Conservation (phyloP, 1,140 invertebrate genomes). For the Octopus bimaculoides region DNA sequence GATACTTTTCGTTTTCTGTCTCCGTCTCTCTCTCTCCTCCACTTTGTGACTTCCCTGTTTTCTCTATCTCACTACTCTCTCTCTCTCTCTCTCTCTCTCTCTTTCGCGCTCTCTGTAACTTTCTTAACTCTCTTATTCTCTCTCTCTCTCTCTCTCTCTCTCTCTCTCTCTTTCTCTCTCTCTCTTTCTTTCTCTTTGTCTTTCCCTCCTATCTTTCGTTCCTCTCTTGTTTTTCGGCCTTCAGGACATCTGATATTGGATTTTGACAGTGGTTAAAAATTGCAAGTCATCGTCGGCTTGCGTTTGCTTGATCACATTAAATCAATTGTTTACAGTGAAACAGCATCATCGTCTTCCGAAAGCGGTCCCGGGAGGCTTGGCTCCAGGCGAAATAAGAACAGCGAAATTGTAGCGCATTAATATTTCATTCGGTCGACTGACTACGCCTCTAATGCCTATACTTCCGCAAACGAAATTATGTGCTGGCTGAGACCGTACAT, state of each 20-base stretch:
- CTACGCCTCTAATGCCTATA: conserved; percentile 8
- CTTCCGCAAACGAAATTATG: conserved; percentile 11
- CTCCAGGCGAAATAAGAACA: neutral
- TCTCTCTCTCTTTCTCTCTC: neutral
- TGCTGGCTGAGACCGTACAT: neutral
- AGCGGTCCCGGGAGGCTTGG: neutral
- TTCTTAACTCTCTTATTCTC: neutral
- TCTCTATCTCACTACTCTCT: neutral
- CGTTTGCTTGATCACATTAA: conserved; percentile 10
- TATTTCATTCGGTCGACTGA: conserved; percentile 8
- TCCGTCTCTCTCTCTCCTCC: too few relatives aligned
- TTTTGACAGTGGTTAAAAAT: neutral
- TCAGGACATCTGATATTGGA: conserved; percentile 10
- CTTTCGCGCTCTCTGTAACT: neutral
- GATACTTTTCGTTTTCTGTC: too few relatives aligned
- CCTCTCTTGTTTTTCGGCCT: neutral
- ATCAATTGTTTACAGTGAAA: neutral
- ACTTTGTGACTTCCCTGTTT: too few relatives aligned
- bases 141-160: neutral
- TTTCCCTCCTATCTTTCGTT: neutral
- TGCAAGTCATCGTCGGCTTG: neutral
- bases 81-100: neutral
- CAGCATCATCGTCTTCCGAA: neutral
- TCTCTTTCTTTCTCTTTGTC: neutral
- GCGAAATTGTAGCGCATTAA: conserved; percentile 5